Base-by-base conservation (phyloP, 2,113 vertebrate genomes). In the Gasterosteus aculeatus region DNA sequence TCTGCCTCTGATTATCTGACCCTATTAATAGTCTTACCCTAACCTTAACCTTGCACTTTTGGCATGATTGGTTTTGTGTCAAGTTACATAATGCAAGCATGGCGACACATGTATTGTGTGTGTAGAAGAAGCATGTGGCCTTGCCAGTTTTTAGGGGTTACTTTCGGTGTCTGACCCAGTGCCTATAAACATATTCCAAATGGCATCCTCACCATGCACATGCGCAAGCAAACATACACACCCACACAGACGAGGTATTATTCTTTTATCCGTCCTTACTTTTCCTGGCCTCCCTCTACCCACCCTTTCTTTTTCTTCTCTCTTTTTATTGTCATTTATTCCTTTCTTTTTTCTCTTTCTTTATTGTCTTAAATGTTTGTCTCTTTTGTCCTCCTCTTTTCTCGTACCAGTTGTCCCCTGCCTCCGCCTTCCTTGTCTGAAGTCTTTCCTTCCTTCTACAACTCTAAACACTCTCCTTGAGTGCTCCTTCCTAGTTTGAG, bases 141-240 rank as follows among this genome's bases (percentile, higher is more conserved):
- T 54, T 63, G 58, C 77, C 80, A 85, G 80, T 75, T 88, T 89
- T 87, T 68, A 79, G 69, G 80, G 89, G 91, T 93, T 92, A 93
- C 92, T 90, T 78, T 81, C 39, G 78, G 88, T 91, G 81, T 51
- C 86, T 93, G 88, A 94, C 92, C 92, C 80, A 87, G 85, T 92
- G 87, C 76, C 79, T 87, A 67, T 92, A 93, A 93, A 91, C 89
- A 86, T 62, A 89, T 89, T 89, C 90, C 87, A 93, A 89, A 91
- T 88, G 92, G 75, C 83, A 87, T 81, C 75, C 78, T 77, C 78
- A 77, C 22, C 64, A n/a, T 63, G 16, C 39, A 78, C 35, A 77
- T 29, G 54, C 53, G 46, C n/a, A 33, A 35, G 46, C 60, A 71
- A 59, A 18, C 67, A 19, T 33, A 78, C 35, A 77, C 63, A 78